Conservation (phyloP, 1,140 invertebrate genomes). For the Leptinotarsa defecta region DNA sequence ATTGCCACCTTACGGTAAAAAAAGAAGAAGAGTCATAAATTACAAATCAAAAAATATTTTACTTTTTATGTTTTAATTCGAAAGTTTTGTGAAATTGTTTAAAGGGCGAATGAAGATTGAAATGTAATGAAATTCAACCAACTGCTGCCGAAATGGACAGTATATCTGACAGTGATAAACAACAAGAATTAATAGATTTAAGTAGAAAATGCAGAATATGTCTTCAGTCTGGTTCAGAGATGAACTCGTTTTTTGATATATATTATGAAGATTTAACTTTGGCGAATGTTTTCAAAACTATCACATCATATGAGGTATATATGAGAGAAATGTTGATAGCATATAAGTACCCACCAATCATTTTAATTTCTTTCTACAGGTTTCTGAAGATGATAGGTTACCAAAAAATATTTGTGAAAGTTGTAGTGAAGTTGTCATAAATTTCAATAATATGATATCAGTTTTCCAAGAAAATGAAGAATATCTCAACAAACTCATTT, state of each 20-base stretch:
- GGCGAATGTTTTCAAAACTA: conserved; percentile 14
- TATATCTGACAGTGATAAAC: background rate
- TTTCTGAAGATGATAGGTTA: conserved; percentile 39
- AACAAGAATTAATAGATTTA: background rate
- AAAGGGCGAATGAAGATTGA: too few species aligned
- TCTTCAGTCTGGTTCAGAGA: background rate
- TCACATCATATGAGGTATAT: conserved; percentile 4
- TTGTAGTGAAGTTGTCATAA: conserved; percentile 37
- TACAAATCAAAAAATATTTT: too few species aligned
- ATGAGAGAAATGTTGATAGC: background rate
- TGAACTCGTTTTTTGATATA: conserved; percentile 21
- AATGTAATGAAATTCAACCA: too few species aligned
- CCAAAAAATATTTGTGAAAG: conserved; percentile 42
- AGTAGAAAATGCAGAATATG: conserved; percentile 20
- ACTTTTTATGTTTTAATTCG: too few species aligned
- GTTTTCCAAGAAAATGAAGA: conserved; percentile 40
- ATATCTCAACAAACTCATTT: conserved; percentile 32
- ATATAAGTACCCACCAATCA: background rate
- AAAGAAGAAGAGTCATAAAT: too few species aligned
- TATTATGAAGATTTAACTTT: conserved; percentile 12
- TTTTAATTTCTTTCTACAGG: conserved; percentile 29
- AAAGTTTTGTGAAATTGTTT: too few species aligned
- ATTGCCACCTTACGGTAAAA: too few species aligned
- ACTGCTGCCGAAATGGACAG: background rate
- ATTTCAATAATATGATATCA: conserved; percentile 45